These are phyloP conservation scores for Lota lota DNA, from an alignment of 2,113 vertebrate species.

Conservation along the genomic window DNA sequence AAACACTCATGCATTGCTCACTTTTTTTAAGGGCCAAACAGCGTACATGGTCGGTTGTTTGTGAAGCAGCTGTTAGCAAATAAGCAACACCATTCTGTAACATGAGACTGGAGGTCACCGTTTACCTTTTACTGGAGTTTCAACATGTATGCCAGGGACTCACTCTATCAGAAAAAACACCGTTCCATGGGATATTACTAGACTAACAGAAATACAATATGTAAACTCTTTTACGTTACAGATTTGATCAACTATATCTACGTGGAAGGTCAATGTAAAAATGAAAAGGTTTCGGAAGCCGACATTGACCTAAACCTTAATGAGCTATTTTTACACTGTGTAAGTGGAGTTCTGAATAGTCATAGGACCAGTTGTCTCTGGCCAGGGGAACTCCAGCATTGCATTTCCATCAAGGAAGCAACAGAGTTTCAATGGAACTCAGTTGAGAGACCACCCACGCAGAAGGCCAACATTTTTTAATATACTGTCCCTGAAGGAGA, in stretches of 20 bases:
- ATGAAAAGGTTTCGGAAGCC: too few species aligned
- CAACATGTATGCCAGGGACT: not conserved
- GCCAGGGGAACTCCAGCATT: not conserved
- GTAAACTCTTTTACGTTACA: too few species aligned
- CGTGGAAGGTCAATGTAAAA: too few species aligned
- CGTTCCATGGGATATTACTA: not conserved
- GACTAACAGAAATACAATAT: too few species aligned
- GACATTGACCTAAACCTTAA: too few species aligned
- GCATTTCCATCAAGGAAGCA: slow-evolving; percentile 7
- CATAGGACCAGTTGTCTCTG: too few species aligned
- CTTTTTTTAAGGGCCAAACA: not conserved
- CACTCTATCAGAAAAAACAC: not conserved
- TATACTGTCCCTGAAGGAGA: slow-evolving; percentile 18
- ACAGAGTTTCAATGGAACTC: not conserved
- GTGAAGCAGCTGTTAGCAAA: slow-evolving; percentile 4
- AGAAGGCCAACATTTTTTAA: slow-evolving; percentile 16
- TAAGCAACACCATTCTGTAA: not conserved
- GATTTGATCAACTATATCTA: too few species aligned
- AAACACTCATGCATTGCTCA: too few species aligned
- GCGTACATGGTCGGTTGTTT: not conserved
- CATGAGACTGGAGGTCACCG: not conserved
- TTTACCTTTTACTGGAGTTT: not conserved
- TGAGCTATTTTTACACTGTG: too few species aligned
- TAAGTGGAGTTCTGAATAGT: too few species aligned
- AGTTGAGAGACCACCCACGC: slow-evolving; percentile 30